Evolutionary conservation across 2,113 vertebrate genomes (phyloP).

Genomic region (Campylorhamphus procurvoides): DNA sequence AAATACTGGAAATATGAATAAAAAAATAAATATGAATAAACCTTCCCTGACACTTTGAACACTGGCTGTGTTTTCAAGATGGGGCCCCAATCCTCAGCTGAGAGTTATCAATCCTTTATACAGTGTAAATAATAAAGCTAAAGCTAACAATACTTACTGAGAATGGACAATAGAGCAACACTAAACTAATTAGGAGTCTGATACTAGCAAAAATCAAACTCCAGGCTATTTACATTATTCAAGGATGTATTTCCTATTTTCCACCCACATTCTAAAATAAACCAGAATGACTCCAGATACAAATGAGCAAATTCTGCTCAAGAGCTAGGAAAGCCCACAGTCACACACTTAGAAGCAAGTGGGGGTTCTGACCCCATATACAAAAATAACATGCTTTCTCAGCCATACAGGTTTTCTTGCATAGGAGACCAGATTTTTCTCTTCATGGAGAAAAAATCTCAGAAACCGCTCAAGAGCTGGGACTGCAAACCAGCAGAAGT

Average conservation of each 20-base stretch:
- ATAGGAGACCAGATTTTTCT: not conserved
- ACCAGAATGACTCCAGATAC: not conserved
- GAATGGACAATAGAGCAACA: accelerated
- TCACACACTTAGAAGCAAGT: not conserved
- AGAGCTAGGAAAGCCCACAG: not conserved
- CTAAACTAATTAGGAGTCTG: not conserved
- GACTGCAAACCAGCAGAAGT: not conserved
- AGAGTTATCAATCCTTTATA: not conserved
- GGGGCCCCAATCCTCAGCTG: not conserved
- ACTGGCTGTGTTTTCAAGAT: not conserved
- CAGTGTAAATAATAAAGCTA: not conserved
- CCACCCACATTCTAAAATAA: not conserved
- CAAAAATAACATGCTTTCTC: accelerated
- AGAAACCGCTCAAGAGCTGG: not conserved
- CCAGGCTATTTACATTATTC: not conserved
- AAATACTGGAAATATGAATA: not conserved
- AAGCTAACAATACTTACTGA: not conserved
- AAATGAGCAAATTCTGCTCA: not conserved
- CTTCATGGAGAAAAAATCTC: not conserved
- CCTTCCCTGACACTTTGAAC: not conserved
- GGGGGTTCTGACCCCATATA: not conserved
- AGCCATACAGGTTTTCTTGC: not conserved
- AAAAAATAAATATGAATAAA: not conserved
- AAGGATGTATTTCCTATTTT: not conserved
- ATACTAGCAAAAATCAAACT: not conserved